These are phyloP conservation scores for Peribatodes rhomboidaria DNA, from an alignment of 2,888 invertebrate genomes.

Conservation along the genomic window DNA sequence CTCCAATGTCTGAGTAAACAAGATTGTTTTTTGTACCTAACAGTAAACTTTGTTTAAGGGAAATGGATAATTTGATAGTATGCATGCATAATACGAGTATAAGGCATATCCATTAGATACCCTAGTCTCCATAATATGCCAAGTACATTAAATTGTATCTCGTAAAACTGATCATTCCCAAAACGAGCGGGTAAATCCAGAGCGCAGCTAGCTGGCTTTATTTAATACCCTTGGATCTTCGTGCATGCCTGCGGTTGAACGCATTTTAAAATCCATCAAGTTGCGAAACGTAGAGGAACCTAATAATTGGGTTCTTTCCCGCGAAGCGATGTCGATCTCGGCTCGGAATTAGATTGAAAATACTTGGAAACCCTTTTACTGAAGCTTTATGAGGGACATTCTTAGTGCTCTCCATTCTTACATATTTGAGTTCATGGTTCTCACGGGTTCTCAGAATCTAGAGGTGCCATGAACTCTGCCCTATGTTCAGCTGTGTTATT, in stretches of 20 bases:
- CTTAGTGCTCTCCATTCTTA: neutral
- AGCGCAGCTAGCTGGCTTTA: neutral
- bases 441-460: too few species aligned
- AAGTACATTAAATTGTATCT: too few species aligned
- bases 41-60: too few species aligned
- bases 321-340: slow-evolving; percentile 15
- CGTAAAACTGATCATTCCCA: too few species aligned
- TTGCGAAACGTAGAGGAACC: slow-evolving; percentile 3
- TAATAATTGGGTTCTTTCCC: slow-evolving; percentile 14
- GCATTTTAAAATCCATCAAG: slow-evolving; percentile 7
- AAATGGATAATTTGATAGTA: too few species aligned
- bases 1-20: too few species aligned
- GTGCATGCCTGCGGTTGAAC: neutral
- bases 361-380: slow-evolving; percentile 26
- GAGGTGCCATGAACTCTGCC: too few species aligned
- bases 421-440: neutral
- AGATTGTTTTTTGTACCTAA: too few species aligned
- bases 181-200: neutral
- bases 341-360: slow-evolving; percentile 28
- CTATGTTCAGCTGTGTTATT: too few species aligned
- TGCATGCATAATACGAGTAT: too few species aligned
- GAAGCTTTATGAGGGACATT: neutral
- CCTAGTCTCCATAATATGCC: too few species aligned
- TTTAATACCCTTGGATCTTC: neutral
- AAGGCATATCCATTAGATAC: too few species aligned